Evolutionary conservation across 2,888 invertebrate species (phyloP).

Genomic region (Chymomyza fuscimana): DNA sequence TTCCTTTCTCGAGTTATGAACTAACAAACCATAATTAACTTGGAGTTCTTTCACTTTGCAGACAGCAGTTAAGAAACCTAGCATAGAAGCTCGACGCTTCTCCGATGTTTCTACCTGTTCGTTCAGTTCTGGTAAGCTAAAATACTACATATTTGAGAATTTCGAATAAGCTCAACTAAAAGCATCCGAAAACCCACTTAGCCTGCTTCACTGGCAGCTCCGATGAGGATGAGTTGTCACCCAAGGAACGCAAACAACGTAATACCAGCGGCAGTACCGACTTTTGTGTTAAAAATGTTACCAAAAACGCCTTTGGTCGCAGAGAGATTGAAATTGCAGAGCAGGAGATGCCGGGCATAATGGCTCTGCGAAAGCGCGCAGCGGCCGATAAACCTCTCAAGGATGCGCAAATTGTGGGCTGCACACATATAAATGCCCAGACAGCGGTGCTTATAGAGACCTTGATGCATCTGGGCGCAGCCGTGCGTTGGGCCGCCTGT

Average conservation of each 20-base stretch:
- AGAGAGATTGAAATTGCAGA: constrained; percentile 98
- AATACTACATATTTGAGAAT: background rate
- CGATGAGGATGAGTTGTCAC: constrained; percentile 94
- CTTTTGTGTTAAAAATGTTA: constrained; percentile 94
- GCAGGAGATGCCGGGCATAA: constrained; percentile 98
- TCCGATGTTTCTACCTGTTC: constrained; percentile 97
- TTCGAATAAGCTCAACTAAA: no score
- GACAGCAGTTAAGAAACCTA: constrained; percentile 63
- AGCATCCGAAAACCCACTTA: constrained; percentile 16
- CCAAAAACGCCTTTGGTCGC: constrained; percentile 92
- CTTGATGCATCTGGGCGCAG: constrained; percentile 90
- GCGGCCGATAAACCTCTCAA: constrained; percentile 94
- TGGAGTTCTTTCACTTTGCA: constrained; percentile 12
- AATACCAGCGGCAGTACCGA: constrained; percentile 90
- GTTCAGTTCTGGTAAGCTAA: constrained; percentile 89
- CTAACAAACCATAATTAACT: no score
- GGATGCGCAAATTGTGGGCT: constrained; percentile 96
- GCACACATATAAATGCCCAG: constrained; percentile 98
- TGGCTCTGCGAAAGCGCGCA: constrained; percentile 94
- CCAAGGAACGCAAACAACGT: constrained; percentile 94
- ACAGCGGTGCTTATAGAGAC: constrained; percentile 97
- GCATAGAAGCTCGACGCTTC: constrained; percentile 78
- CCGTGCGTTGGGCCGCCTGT: constrained; percentile 96
- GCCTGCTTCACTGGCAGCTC: constrained; percentile 85
- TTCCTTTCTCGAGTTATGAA: no score